These are phyloP conservation scores for Peucedramus taeniatus DNA, from an alignment of 2,113 vertebrate species.

Conservation along the genomic window DNA sequence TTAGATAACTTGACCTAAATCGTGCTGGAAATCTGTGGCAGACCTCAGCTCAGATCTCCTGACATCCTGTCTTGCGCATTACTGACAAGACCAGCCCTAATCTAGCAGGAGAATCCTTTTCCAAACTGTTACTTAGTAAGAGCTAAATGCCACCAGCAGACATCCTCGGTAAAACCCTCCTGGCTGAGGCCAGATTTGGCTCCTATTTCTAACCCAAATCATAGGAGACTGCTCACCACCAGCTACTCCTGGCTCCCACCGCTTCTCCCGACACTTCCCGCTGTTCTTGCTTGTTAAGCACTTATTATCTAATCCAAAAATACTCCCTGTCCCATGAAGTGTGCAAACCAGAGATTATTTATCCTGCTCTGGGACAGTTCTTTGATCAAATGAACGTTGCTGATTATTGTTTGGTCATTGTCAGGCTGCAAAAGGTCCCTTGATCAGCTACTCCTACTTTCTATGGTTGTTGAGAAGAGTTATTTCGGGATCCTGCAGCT, in stretches of 20 bases:
- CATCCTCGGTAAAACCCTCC: slow-evolving; percentile 17
- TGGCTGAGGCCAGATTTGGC: slow-evolving; percentile 15
- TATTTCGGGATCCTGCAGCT: not conserved
- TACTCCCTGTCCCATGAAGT: slow-evolving; percentile 14
- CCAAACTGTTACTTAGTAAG: slow-evolving; percentile 45
- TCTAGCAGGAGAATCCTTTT: slow-evolving; percentile 46
- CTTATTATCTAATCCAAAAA: slow-evolving; percentile 46
- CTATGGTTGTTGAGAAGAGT: not conserved
- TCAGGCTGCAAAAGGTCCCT: not conserved
- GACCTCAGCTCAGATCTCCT: slow-evolving; percentile 45
- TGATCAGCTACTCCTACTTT: not conserved
- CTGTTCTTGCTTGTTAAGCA: slow-evolving; percentile 30
- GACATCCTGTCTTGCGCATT: slow-evolving; percentile 50
- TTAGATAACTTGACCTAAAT: slow-evolving; percentile 67
- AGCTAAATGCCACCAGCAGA: slow-evolving; percentile 46
- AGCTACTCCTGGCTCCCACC: not conserved
- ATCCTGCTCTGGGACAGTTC: not conserved
- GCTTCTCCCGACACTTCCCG: not conserved
- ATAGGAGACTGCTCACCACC: not conserved
- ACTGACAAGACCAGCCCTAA: slow-evolving; percentile 49
- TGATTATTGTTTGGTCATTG: not conserved
- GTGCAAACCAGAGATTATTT: not conserved
- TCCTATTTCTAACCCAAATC: not conserved
- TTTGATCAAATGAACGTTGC: not conserved
- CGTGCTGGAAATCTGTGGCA: slow-evolving; percentile 53